Evolutionary conservation across 2,888 invertebrate genomes (phyloP).

Genomic region (Nymphalis urticae): DNA sequence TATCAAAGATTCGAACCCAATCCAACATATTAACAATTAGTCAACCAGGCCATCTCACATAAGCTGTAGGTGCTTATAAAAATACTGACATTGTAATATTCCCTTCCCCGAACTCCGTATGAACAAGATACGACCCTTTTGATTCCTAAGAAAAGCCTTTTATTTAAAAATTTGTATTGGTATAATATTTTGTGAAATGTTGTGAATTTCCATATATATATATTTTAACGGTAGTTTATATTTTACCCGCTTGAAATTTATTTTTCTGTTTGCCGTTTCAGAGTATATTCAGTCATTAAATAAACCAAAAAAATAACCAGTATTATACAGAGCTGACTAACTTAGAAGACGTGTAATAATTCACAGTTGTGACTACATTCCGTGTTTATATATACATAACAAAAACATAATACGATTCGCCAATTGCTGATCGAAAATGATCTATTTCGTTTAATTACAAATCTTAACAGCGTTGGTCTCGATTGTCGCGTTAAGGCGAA

Average conservation of each 20-base stretch:
- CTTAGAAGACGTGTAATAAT: conserved; percentile 38
- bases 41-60: no score
- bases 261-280: conserved; percentile 69
- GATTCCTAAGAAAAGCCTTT: not conserved
- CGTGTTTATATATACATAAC: conserved; percentile 20
- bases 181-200: not conserved
- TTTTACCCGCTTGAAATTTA: conserved; percentile 48
- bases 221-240: conserved; percentile 20
- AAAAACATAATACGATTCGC: not conserved
- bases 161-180: not conserved
- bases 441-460: not conserved
- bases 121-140: not conserved
- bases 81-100: no score
- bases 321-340: conserved; percentile 43
- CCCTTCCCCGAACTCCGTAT: no score
- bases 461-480: no score
- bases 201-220: conserved; percentile 2
- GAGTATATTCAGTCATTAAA: conserved; percentile 77
- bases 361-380: conserved; percentile 40
- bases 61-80: no score
- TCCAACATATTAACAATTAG: no score
- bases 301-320: conserved; percentile 73
- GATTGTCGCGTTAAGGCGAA: no score
- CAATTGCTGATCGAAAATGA: conserved; percentile 4
- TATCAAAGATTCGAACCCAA: no score